Evolutionary conservation across 2,113 vertebrate genomes (phyloP), one percentile per base, ranked within the genome.

Genomic region (Sorex fumeus): DNA sequence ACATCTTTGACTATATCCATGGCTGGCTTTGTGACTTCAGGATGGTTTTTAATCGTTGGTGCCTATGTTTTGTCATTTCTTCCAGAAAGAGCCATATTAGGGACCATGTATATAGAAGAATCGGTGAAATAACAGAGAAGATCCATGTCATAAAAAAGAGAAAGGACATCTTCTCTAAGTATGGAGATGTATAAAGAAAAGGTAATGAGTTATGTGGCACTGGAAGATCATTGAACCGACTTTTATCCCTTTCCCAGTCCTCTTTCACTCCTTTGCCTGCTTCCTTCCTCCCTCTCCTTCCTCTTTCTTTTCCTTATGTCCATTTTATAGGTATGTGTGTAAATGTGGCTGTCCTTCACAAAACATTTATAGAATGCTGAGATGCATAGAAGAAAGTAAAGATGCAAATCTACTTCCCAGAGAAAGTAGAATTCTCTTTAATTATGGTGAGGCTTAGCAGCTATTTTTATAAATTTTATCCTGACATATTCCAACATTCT

Each of bases 391-490:
- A 89, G 18, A 60, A 60, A 21, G 19, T 47, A 79, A 90, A 81
- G 15, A 30, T 62, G n/a, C 43, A 86, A 92, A 12, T 79, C n/a
- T 88, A 47, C 76, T 91, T 91, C 62, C 32, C 57, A 87, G 30
- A 82, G 57, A 64, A 93, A 93, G 28, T 11, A 66, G 34, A 71
- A 34, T 23, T 34, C 32, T 34, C n/a, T 71, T 71, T 19, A 92
- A 71, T 3, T 30, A 91, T 36, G 25, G 27, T 81, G 79, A 47
- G 72, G 6, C n/a, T 72, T 40, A 43, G 18, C 83, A 23, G 82
- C 5, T 36, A 71, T 83, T 90, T 84, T 84, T 32, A 76, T 67
- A 71, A 80, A 67, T 4, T 23, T 84, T 75, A 32, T 9, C 23
- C 32, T 62, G 67, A 27, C 32, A 82, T 86, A 43, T 71, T 19